phyloP scores from a whole-genome alignment of 2,888 invertebrate genomes.

The Selenia dentaria region DNA sequence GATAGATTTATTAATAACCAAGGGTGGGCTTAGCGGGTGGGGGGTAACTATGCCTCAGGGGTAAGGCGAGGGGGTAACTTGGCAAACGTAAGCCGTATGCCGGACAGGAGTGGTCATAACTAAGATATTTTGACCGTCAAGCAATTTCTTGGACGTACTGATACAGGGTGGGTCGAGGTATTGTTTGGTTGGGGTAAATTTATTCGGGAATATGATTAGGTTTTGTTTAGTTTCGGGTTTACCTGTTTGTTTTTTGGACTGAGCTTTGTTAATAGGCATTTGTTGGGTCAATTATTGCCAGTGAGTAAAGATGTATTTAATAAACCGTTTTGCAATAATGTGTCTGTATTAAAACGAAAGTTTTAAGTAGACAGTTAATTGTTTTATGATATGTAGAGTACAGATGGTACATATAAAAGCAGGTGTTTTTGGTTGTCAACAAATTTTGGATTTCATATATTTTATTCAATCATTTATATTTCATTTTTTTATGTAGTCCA shows the following conservation, averaged over 20 bases:
- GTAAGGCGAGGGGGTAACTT: constrained; percentile 59
- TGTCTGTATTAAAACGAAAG: too few relatives aligned
- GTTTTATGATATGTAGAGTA: too few relatives aligned
- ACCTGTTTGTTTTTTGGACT: constrained; percentile 20
- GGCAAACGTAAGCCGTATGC: constrained; percentile 79
- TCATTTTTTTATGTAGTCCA: too few relatives aligned
- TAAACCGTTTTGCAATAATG: too few relatives aligned
- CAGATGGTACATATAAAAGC: too few relatives aligned
- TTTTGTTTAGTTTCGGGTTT: constrained; percentile 35
- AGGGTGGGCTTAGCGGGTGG: constrained; percentile 47
- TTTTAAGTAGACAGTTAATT: too few relatives aligned
- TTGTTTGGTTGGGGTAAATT: constrained; percentile 57
- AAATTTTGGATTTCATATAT: too few relatives aligned
- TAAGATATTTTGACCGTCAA: constrained; percentile 84
- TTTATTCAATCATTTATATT: too few relatives aligned
- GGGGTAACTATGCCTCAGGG: constrained; percentile 64
- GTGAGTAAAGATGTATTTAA: too few relatives aligned
- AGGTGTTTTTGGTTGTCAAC: too few relatives aligned
- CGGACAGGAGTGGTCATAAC: constrained; percentile 83
- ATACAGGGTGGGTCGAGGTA: constrained; percentile 67
- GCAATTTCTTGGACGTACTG: constrained; percentile 77
- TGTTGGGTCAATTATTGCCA: too few relatives aligned
- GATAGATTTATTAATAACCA: constrained; percentile 82
- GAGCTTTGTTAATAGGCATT: constrained; percentile 20
- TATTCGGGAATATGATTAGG: constrained; percentile 57